Evolutionary conservation across 2,888 invertebrate species (phyloP).

Genomic region (Drosophila meridionalis): DNA sequence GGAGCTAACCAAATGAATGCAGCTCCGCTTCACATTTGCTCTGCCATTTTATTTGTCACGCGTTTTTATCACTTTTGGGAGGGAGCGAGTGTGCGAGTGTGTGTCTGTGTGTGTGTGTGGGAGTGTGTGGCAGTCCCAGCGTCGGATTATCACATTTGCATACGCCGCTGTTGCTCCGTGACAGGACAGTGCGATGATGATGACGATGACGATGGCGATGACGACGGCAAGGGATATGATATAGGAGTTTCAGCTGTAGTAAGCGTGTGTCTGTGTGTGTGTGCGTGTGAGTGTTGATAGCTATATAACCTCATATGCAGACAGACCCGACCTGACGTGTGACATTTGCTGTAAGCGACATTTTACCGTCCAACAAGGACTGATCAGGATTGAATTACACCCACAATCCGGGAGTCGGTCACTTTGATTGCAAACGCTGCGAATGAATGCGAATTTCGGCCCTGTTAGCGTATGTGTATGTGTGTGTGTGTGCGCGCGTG

Average conservation of each 20-base stretch:
- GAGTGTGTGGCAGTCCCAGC: constrained; percentile 44
- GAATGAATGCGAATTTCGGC: constrained; percentile 48
- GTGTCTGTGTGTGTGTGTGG: constrained; percentile 21
- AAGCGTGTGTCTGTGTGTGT: constrained; percentile 14
- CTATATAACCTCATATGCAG: constrained; percentile 52
- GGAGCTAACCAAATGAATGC: constrained; percentile 65
- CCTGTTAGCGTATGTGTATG: not conserved
- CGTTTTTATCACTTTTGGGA: constrained; percentile 79
- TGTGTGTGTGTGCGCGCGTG: not conserved
- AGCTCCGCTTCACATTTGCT: constrained; percentile 48
- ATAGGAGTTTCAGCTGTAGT: constrained; percentile 14
- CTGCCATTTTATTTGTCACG: constrained; percentile 80
- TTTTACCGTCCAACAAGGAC: constrained; percentile 74
- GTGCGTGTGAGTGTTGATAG: constrained; percentile 58
- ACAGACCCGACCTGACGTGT: constrained; percentile 63
- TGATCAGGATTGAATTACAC: constrained; percentile 82
- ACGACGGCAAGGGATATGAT: constrained; percentile 34
- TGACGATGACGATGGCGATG: constrained; percentile 46
- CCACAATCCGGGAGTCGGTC: constrained; percentile 79
- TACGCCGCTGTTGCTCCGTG: constrained; percentile 65
- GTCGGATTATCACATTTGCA: constrained; percentile 82
- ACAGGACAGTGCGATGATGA: constrained; percentile 59
- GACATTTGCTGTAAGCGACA: constrained; percentile 80
- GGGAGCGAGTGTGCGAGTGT: constrained; percentile 6
- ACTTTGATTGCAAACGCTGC: constrained; percentile 75